A percentile compares a stretch with the other conserved stretches of the same genome.
Evolutionary conservation across 2,888 invertebrate species (phyloP).

Genomic region (Caenorhabditis sp.): DNA sequence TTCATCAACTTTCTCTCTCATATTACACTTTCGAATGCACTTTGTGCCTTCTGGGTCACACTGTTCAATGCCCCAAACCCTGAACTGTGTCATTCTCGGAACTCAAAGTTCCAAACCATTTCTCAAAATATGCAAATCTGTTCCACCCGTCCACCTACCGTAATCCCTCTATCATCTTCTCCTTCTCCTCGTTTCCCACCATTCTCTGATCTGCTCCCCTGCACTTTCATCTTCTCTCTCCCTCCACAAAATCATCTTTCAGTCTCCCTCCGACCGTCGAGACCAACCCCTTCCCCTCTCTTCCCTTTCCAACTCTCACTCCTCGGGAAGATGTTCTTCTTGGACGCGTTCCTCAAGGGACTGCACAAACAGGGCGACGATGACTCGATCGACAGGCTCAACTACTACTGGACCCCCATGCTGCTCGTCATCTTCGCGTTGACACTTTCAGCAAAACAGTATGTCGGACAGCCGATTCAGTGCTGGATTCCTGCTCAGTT

Average conservation of each 20-base stretch:
- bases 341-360: slow-evolving; percentile 82
- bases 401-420: slow-evolving; percentile 83
- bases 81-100: neutral
- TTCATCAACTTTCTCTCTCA: too few species aligned
- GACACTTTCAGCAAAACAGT: slow-evolving; percentile 82
- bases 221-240: neutral
- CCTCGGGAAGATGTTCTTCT: slow-evolving; percentile 78
- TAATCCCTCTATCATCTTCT: slow-evolving; percentile 10
- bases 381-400: slow-evolving; percentile 82
- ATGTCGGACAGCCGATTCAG: slow-evolving; percentile 83
- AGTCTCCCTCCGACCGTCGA: slow-evolving; percentile 61
- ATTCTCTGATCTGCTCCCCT: too few species aligned
- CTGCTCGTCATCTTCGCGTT: slow-evolving; percentile 82
- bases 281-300: slow-evolving; percentile 49
- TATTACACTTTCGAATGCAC: too few species aligned
- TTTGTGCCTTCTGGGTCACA: too few species aligned
- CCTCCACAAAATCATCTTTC: slow-evolving; percentile 14
- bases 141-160: neutral
- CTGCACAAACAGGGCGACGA: slow-evolving; percentile 83
- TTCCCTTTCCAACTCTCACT: too few species aligned
- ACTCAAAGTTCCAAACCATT: slow-evolving; percentile 1
- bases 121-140: neutral
- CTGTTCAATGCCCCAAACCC: too few species aligned
- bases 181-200: too few species aligned
- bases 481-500: slow-evolving; percentile 83